These are phyloP conservation scores for Druon quercuslanigerum DNA, from an alignment of 1,140 invertebrate species.

Conservation along the genomic window DNA sequence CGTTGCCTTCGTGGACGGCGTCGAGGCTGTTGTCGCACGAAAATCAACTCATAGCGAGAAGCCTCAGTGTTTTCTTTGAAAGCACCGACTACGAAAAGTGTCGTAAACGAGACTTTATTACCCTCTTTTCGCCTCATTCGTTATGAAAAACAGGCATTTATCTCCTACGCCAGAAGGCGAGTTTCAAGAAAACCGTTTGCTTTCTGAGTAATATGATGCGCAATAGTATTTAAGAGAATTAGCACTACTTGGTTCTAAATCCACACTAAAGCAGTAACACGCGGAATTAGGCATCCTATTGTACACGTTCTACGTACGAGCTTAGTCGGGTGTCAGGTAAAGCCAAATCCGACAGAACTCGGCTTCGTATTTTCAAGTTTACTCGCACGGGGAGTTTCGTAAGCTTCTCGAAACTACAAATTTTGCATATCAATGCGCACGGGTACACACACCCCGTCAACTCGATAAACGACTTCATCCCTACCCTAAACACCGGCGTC, in stretches of 20 bases:
- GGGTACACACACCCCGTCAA: constrained; percentile 45
- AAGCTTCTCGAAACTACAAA: constrained; percentile 61
- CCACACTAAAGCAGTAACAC: background rate
- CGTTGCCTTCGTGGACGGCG: constrained; percentile 25
- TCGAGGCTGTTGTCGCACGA: background rate
- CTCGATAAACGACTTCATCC: constrained; percentile 38
- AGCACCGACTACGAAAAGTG: background rate
- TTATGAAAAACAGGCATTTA: too few relatives aligned
- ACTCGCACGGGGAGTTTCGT: constrained; percentile 44
- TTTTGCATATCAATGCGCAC: constrained; percentile 61
- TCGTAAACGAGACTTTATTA: background rate
- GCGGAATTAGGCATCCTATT: background rate
- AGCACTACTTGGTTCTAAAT: background rate
- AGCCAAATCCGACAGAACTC: constrained; percentile 31
- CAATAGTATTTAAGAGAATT: background rate
- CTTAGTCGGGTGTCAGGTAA: constrained; percentile 47
- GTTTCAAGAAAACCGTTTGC: too few relatives aligned
- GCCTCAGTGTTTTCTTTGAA: background rate
- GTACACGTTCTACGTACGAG: background rate
- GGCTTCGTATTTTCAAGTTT: constrained; percentile 55
- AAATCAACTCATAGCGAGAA: background rate
- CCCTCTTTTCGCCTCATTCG: too few relatives aligned
- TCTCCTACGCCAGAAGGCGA: too few relatives aligned
- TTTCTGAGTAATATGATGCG: too few relatives aligned
- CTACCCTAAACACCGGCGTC: constrained; percentile 2